Evolutionary conservation across 1,140 invertebrate genomes (phyloP).

Genomic region (Brachionus rubens): DNA sequence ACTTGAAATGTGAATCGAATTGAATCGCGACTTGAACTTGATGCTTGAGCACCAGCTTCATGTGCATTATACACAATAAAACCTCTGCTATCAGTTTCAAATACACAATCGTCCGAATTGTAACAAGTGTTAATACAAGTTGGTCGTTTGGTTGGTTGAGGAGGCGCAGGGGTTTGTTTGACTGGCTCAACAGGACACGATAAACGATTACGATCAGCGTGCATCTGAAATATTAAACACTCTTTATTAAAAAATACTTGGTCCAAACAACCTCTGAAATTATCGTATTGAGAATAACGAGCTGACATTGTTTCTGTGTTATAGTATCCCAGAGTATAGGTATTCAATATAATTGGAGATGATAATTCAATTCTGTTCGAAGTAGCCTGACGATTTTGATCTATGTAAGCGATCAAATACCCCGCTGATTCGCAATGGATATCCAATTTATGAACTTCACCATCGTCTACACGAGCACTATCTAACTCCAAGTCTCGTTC

Average conservation of each 20-base stretch:
- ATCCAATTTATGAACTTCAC: neutral
- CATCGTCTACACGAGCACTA: slow-evolving; percentile 17
- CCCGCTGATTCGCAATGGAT: slow-evolving; percentile 4
- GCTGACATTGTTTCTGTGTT: neutral
- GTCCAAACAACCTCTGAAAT: slow-evolving; percentile 24
- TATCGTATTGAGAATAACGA: neutral
- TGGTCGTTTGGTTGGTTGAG: neutral
- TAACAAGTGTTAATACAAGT: slow-evolving; percentile 1
- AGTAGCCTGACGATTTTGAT: neutral
- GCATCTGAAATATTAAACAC: slow-evolving; percentile 7
- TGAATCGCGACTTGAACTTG: neutral
- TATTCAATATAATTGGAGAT: neutral
- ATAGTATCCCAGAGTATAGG: slow-evolving; percentile 45
- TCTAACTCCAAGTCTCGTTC: slow-evolving; percentile 1
- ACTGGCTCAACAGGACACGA: neutral
- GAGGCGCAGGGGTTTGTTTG: neutral
- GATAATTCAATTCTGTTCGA: slow-evolving; percentile 8
- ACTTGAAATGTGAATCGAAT: slow-evolving; percentile 12
- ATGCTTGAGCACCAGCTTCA: neutral
- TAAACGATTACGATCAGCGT: neutral
- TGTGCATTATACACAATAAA: slow-evolving; percentile 14
- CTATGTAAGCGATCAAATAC: slow-evolving; percentile 21
- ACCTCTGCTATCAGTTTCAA: neutral
- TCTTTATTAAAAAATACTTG: slow-evolving; percentile 19
- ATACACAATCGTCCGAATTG: neutral